Evolutionary conservation across 2,797 vertebrate genomes (phyloP).

Genomic region (Cynodonichthys magdalenae): DNA sequence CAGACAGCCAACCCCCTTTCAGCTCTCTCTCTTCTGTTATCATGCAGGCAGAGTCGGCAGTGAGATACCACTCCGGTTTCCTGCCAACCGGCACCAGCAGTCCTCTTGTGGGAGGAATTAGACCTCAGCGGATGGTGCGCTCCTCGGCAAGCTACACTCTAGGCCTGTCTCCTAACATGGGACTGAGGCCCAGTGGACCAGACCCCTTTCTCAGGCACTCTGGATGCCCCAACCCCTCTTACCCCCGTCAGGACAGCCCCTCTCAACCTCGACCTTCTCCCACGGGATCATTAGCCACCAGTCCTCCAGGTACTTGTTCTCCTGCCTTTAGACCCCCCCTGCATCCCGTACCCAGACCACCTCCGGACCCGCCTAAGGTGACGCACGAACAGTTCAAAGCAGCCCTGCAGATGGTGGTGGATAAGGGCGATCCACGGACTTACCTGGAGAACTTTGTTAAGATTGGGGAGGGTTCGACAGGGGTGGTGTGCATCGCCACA

Average conservation of each 20-base stretch:
- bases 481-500: slow-evolving; percentile 94
- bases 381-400: slow-evolving; percentile 98
- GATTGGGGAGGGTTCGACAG: slow-evolving; percentile 97
- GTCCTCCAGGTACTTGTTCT: slow-evolving; percentile 91
- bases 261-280: slow-evolving; percentile 89
- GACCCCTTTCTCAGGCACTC: slow-evolving; percentile 83
- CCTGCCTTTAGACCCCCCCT: slow-evolving; percentile 88
- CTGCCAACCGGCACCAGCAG: slow-evolving; percentile 83
- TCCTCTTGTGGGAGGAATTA: slow-evolving; percentile 75
- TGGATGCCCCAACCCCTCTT: slow-evolving; percentile 82
- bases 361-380: slow-evolving; percentile 90
- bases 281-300: slow-evolving; percentile 90
- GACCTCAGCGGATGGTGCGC: slow-evolving; percentile 79
- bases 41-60: slow-evolving; percentile 77
- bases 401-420: slow-evolving; percentile 97
- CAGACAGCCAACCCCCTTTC: slow-evolving; percentile 47
- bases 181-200: slow-evolving; percentile 75
- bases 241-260: slow-evolving; percentile 84
- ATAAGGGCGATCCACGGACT: slow-evolving; percentile 93
- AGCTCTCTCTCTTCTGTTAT: slow-evolving; percentile 42
- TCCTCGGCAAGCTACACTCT: slow-evolving; percentile 85
- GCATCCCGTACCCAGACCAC: slow-evolving; percentile 81
- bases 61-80: slow-evolving; percentile 80
- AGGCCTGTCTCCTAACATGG: slow-evolving; percentile 84
- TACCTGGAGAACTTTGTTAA: slow-evolving; percentile 96